Conservation (phyloP, 2,888 invertebrate species). For the Amblyteles armatorius region DNA sequence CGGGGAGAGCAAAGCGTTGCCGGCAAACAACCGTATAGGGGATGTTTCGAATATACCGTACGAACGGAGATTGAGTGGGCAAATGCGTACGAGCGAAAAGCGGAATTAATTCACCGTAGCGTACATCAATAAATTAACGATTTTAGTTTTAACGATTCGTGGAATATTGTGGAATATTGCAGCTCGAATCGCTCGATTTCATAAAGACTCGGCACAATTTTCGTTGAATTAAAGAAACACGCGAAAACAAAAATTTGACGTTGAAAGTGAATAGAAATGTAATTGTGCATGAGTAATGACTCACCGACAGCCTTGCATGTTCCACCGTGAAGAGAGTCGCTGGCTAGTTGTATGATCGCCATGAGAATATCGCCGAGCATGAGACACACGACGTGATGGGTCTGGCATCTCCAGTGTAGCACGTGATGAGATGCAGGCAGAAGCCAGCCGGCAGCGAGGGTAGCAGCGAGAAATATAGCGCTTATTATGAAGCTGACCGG, state of each 20-base stretch:
- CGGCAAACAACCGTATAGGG: slow-evolving; percentile 76
- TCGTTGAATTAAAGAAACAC: no score
- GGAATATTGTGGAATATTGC: slow-evolving; percentile 54
- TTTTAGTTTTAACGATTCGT: slow-evolving; percentile 60
- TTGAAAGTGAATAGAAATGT: not conserved
- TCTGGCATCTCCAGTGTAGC: slow-evolving; percentile 95
- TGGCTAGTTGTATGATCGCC: slow-evolving; percentile 91
- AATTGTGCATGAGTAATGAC: slow-evolving; percentile 77
- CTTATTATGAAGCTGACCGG: slow-evolving; percentile 92
- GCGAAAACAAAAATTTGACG: not conserved
- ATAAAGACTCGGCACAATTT: no score
- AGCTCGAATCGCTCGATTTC: slow-evolving; percentile 43
- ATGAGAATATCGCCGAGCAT: slow-evolving; percentile 92
- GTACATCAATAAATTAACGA: slow-evolving; percentile 32
- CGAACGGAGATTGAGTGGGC: slow-evolving; percentile 58
- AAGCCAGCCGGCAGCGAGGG: slow-evolving; percentile 91
- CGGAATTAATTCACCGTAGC: not conserved
- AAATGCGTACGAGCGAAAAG: slow-evolving; percentile 53
- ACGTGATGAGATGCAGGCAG: slow-evolving; percentile 94
- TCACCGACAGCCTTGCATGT: slow-evolving; percentile 90
- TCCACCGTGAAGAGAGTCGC: slow-evolving; percentile 87
- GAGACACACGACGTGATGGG: slow-evolving; percentile 93
- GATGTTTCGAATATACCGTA: slow-evolving; percentile 26
- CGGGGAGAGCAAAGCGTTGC: slow-evolving; percentile 69
- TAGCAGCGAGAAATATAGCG: slow-evolving; percentile 92